Evolutionary conservation across 2,113 vertebrate genomes (phyloP).

Genomic region (Strigops habroptila): DNA sequence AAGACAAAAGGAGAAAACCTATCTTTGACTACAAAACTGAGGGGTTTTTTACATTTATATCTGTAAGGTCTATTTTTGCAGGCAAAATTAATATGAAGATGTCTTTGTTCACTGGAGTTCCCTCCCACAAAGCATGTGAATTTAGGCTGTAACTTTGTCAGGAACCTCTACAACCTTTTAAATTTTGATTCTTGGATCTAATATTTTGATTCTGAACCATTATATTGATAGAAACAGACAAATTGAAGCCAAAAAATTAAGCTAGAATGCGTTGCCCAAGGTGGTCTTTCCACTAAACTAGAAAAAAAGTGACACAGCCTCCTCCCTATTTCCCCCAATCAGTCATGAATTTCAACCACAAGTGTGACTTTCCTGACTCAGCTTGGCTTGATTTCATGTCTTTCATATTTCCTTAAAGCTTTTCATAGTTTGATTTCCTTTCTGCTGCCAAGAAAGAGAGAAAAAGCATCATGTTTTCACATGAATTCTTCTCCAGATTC

Average conservation of each 20-base stretch:
- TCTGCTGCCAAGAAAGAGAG: background rate
- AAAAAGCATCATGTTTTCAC: background rate
- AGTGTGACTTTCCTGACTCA: background rate
- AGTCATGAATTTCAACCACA: background rate
- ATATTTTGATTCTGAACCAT: background rate
- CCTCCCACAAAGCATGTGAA: background rate
- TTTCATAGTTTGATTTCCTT: background rate
- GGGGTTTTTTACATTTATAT: accelerated
- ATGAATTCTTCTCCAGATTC: background rate
- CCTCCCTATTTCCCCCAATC: background rate
- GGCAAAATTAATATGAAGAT: background rate
- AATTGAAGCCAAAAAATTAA: background rate
- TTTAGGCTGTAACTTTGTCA: background rate
- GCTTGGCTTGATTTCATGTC: background rate
- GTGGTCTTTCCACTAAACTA: background rate
- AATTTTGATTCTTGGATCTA: background rate
- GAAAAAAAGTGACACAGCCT: background rate
- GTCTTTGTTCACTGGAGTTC: background rate
- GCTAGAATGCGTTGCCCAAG: background rate
- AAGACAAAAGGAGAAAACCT: background rate
- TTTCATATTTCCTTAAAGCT: background rate
- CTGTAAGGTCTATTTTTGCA: background rate
- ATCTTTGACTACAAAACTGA: background rate
- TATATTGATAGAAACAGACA: background rate
- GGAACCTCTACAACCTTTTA: background rate